phyloP scores from a whole-genome alignment of 2,797 vertebrate species.

The Schizopygopsis pylzovi region DNA sequence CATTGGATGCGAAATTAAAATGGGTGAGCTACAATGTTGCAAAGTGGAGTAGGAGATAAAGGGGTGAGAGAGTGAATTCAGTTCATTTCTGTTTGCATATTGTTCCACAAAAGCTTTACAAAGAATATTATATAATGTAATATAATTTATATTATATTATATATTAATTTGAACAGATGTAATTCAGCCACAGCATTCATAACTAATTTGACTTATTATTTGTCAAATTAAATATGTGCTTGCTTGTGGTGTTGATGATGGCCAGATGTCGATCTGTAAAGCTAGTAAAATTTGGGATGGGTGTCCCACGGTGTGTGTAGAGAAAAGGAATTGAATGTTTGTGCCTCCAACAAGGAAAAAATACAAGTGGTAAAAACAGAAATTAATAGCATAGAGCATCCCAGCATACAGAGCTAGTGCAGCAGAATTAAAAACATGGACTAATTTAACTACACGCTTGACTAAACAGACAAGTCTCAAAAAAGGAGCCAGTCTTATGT shows the following conservation, averaged over 20 bases:
- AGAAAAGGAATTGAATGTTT: background rate
- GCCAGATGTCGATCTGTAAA: background rate
- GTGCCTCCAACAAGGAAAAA: background rate
- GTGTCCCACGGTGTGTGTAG: background rate
- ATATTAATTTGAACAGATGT: background rate
- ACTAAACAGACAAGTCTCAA: conserved; percentile 4
- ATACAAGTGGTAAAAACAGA: background rate
- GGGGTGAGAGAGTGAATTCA: background rate
- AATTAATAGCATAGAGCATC: background rate
- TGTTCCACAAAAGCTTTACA: background rate
- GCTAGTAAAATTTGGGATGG: background rate
- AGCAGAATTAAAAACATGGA: background rate
- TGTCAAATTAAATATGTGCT: background rate
- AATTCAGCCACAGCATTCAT: background rate
- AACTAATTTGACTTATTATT: background rate
- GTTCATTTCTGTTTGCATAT: background rate
- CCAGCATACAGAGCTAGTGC: background rate
- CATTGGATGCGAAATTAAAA: conserved; percentile 52
- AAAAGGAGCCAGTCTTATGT: background rate
- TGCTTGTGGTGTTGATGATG: background rate
- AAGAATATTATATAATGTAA: background rate
- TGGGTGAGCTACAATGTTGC: conserved; percentile 2
- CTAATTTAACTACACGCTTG: background rate
- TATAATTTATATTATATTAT: background rate
- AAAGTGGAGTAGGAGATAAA: background rate